phyloP scores from a whole-genome alignment of 2,888 invertebrate species.

The Tuberolachnus salignus region DNA sequence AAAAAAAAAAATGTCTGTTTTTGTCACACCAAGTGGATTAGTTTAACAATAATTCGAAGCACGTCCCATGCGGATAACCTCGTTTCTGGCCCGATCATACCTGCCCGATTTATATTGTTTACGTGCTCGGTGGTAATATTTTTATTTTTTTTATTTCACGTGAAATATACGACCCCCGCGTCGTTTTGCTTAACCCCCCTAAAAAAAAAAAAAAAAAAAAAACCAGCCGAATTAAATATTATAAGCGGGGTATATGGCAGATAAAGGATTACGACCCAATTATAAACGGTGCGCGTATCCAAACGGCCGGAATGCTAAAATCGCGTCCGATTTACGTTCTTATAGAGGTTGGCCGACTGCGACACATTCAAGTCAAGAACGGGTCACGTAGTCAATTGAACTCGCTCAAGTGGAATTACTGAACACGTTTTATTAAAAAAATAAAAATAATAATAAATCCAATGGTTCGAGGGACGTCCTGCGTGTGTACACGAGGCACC shows the following conservation, averaged over 20 bases:
- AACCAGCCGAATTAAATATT: conserved; percentile 12
- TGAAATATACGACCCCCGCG: conserved; percentile 8
- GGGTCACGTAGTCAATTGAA: conserved; percentile 1
- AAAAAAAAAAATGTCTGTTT: conserved; percentile 40
- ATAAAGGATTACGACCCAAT: conserved; percentile 33
- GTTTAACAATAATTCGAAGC: conserved; percentile 50
- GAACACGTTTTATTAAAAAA: too few relatives aligned
- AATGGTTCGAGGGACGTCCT: too few relatives aligned
- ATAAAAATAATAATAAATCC: too few relatives aligned
- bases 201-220: conserved; percentile 1
- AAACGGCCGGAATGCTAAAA: conserved; percentile 15
- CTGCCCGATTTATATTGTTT: conserved; percentile 53
- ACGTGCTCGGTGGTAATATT: conserved; percentile 29
- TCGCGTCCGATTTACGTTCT: conserved; percentile 26
- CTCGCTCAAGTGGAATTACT: too few relatives aligned
- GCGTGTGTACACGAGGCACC: too few relatives aligned
- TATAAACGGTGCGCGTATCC: neutral
- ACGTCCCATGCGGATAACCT: conserved; percentile 46
- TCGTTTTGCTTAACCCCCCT: neutral
- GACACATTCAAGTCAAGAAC: neutral
- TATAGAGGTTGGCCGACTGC: neutral
- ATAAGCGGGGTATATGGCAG: neutral
- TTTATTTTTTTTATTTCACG: conserved; percentile 17
- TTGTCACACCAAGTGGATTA: conserved; percentile 52
- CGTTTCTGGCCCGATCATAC: conserved; percentile 39